A percentile compares a stretch with the other conserved stretches of the same genome.
Evolutionary conservation across 2,797 vertebrate genomes (phyloP).

Genomic region (Mormyrops boulengeri): DNA sequence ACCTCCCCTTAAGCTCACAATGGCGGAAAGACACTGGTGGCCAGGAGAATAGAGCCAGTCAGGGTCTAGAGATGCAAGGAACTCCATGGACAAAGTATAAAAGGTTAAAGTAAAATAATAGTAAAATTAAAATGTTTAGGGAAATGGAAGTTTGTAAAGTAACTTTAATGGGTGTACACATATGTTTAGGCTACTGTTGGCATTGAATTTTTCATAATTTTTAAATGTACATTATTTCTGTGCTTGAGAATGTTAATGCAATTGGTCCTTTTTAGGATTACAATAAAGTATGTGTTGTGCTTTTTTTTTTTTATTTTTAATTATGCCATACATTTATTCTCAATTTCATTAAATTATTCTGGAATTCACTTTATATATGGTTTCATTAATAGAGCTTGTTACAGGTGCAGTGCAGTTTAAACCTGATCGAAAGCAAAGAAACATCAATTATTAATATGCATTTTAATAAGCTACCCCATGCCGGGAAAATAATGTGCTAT

Average conservation of each 20-base stretch:
- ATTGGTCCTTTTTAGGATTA: not conserved
- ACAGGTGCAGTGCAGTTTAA: not conserved
- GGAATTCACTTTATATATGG: not conserved
- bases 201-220: not conserved
- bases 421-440: not conserved
- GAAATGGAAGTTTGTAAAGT: not conserved
- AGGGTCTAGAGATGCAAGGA: slow-evolving; percentile 40
- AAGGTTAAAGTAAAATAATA: slow-evolving; percentile 44
- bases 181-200: not conserved
- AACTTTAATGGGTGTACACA: not conserved
- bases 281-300: not conserved
- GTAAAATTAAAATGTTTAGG: not conserved
- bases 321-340: not conserved
- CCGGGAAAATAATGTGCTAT: not conserved
- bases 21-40: slow-evolving; percentile 46
- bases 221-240: not conserved
- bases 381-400: not conserved
- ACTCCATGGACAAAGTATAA: slow-evolving; percentile 54
- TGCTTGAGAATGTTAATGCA: not conserved
- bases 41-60: slow-evolving; percentile 42
- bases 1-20: slow-evolving; percentile 41
- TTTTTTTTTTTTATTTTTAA: not conserved
- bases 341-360: not conserved
- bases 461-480: not conserved
- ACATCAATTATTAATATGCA: not conserved